Percentiles rank a stretch among this genome's conserved stretches.
Conservation (phyloP, 2,888 invertebrate species). For the Aphidoletes aphidimyza region DNA sequence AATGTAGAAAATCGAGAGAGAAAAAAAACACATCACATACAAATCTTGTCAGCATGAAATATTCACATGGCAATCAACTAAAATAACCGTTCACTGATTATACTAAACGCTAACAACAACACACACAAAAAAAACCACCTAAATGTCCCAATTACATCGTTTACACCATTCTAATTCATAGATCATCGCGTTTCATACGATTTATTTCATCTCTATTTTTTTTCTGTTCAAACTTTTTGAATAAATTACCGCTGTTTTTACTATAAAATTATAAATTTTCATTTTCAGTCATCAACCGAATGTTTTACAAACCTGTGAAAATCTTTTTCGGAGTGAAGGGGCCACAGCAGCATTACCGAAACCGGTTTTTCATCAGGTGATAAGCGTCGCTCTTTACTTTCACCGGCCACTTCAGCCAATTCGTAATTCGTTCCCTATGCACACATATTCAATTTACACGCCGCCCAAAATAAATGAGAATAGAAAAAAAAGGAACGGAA, state of each 20-base stretch:
- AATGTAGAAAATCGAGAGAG: slow-evolving; percentile 58
- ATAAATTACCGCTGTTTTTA: too few species aligned
- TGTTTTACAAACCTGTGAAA: slow-evolving; percentile 59
- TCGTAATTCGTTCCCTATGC: slow-evolving; percentile 75
- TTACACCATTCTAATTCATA: too few species aligned
- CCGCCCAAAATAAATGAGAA: background rate
- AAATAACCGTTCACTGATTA: too few species aligned
- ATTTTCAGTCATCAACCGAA: too few species aligned
- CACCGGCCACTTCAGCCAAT: slow-evolving; percentile 85
- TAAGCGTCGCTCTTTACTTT: slow-evolving; percentile 91
- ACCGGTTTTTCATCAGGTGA: slow-evolving; percentile 84
- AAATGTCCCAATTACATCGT: too few species aligned
- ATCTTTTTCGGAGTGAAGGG: slow-evolving; percentile 70
- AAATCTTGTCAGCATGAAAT: background rate
- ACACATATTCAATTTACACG: slow-evolving; percentile 56
- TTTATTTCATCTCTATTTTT: background rate
- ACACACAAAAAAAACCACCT: too few species aligned
- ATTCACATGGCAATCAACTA: background rate
- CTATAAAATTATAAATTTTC: too few species aligned
- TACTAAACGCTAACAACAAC: too few species aligned
- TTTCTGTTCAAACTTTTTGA: too few species aligned
- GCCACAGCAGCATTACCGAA: slow-evolving; percentile 86
- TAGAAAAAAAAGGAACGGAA: slow-evolving; percentile 57
- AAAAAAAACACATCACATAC: background rate
- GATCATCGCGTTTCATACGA: too few species aligned